Evolutionary conservation across 2,797 vertebrate species (phyloP).

Genomic region (Neosalanx taihuensis): DNA sequence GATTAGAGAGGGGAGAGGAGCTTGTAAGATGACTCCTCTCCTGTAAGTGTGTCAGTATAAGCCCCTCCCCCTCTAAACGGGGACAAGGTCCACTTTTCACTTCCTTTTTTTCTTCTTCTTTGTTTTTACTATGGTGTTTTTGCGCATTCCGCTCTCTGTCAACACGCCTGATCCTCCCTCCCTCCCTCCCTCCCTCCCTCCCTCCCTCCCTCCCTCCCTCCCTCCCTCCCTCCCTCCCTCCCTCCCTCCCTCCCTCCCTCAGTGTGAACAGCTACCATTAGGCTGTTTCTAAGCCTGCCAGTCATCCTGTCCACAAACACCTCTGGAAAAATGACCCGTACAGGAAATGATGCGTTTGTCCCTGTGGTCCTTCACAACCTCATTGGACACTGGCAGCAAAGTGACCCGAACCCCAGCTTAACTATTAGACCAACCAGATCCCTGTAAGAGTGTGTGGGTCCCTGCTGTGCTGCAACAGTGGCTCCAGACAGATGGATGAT

Average conservation of each 20-base stretch:
- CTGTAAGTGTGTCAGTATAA: slow-evolving; percentile 44
- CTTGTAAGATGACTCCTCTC: slow-evolving; percentile 41
- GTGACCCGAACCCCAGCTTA: no score
- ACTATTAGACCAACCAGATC: no score
- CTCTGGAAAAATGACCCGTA: slow-evolving; percentile 27
- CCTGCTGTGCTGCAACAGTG: slow-evolving; percentile 44
- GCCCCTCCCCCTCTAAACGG: slow-evolving; percentile 17
- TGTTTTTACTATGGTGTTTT: no score
- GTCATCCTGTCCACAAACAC: not conserved
- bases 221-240: not conserved
- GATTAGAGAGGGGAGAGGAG: slow-evolving; percentile 56
- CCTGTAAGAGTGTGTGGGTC: slow-evolving; percentile 6
- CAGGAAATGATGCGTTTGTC: slow-evolving; percentile 55
- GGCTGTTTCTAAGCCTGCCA: not conserved
- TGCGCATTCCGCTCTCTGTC: not conserved
- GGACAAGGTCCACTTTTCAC: slow-evolving; percentile 14
- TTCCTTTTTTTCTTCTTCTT: no score
- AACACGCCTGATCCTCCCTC: not conserved
- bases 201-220: not conserved
- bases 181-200: no score
- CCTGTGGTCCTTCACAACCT: slow-evolving; percentile 9
- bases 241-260: not conserved
- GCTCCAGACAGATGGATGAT: slow-evolving; percentile 60
- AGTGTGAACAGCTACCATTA: not conserved
- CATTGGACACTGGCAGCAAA: slow-evolving; percentile 8